Evolutionary conservation across 2,113 vertebrate genomes (phyloP).

Genomic region (Spea multiplicata): DNA sequence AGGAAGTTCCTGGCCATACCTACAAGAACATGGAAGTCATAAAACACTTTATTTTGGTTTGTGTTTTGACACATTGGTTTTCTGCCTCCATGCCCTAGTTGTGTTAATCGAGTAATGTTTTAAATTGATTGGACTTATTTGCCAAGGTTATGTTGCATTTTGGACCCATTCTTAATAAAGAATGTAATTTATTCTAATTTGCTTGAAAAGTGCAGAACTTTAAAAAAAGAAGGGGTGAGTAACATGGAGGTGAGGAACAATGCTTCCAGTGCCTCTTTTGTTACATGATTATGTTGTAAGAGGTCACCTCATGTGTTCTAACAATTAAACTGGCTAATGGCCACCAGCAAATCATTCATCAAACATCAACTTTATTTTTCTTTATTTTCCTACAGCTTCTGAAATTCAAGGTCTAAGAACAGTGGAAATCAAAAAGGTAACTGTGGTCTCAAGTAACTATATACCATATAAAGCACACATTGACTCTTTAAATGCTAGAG

Average conservation of each 20-base stretch:
- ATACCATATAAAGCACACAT: background rate
- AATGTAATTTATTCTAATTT: no score
- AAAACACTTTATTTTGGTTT: no score
- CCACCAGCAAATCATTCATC: background rate
- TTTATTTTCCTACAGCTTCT: constrained; percentile 57
- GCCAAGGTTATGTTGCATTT: no score
- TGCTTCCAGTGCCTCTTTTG: background rate
- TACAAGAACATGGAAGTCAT: no score
- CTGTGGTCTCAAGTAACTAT: constrained; percentile 20
- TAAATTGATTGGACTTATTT: no score
- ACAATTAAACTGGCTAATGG: constrained; percentile 9
- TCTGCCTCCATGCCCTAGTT: no score
- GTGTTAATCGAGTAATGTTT: no score
- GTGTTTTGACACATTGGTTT: no score
- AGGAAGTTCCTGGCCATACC: no score
- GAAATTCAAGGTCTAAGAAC: constrained; percentile 83
- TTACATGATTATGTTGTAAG: background rate
- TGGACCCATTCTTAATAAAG: no score
- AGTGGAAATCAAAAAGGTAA: constrained; percentile 89
- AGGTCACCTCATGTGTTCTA: constrained; percentile 26
- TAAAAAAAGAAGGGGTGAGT: no score
- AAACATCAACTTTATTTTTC: constrained; percentile 17
- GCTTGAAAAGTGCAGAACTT: no score
- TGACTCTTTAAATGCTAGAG: background rate
- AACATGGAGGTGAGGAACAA: background rate